Conservation (phyloP, 2,797 vertebrate genomes). For the Pangasius larnaudii region DNA sequence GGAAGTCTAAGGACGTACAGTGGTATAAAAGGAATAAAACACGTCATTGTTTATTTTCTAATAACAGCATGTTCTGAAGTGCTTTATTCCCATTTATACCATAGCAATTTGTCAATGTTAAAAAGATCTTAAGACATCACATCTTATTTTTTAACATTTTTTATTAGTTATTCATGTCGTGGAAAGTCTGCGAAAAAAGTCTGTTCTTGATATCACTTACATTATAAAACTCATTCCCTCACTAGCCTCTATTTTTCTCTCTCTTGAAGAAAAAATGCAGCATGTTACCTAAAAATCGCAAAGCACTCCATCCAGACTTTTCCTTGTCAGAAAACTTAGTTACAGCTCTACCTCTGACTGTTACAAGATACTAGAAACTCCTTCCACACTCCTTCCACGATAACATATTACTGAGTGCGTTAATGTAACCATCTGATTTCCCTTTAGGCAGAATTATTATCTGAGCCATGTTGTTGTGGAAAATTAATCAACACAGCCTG, state of each 20-base stretch:
- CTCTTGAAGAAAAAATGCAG: neutral
- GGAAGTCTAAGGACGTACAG: neutral
- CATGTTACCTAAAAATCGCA: neutral
- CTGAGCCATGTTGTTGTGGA: neutral
- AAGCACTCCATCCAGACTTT: neutral
- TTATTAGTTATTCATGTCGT: neutral
- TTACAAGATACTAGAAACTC: neutral
- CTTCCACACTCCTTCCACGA: too few species aligned
- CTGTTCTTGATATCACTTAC: neutral
- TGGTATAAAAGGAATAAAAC: constrained; percentile 2
- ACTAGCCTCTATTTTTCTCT: neutral
- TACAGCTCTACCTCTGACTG: neutral
- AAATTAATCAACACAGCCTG: neutral
- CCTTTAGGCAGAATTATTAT: neutral
- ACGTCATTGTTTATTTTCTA: neutral
- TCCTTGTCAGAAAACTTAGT: neutral
- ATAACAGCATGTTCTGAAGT: neutral
- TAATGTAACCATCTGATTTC: neutral
- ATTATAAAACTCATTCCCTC: neutral
- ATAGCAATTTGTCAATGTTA: neutral
- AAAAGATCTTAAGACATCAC: neutral
- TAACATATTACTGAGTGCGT: neutral
- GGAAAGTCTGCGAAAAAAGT: neutral
- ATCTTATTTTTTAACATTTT: neutral
- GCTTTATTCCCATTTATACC: neutral